Evolutionary conservation across 2,888 invertebrate genomes (phyloP).

Genomic region (Boloria euphrosyne): DNA sequence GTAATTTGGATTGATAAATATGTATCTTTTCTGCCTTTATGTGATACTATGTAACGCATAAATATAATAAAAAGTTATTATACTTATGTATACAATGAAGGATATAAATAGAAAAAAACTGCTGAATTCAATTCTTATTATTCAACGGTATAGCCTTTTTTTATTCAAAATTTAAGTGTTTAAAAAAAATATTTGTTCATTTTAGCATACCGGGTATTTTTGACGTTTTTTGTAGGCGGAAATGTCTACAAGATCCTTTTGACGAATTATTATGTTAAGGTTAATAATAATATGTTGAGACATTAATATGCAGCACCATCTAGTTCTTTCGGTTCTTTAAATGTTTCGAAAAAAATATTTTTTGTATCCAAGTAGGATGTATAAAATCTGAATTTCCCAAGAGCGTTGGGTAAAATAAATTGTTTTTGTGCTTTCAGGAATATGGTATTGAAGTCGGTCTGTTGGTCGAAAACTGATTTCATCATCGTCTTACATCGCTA

Average conservation of each 20-base stretch:
- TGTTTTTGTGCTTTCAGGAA: conserved; percentile 52
- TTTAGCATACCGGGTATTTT: neutral
- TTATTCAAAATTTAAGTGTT: conserved; percentile 2
- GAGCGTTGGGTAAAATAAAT: conserved; percentile 37
- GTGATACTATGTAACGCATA: too few species aligned
- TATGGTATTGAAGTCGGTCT: conserved; percentile 50
- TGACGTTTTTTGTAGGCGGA: conserved; percentile 6
- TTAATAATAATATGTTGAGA: too few species aligned
- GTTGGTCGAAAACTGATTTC: conserved; percentile 55
- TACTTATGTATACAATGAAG: too few species aligned
- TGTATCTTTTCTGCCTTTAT: too few species aligned
- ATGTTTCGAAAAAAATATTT: conserved; percentile 11
- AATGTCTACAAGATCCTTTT: conserved; percentile 11
- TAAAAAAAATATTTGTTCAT: neutral
- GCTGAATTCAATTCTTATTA: too few species aligned
- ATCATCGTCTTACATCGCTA: conserved; percentile 56
- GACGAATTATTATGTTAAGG: too few species aligned
- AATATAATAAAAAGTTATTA: too few species aligned
- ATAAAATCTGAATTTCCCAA: conserved; percentile 10
- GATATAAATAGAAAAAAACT: too few species aligned
- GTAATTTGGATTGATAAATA: too few species aligned
- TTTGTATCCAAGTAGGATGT: conserved; percentile 16
- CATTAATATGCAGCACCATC: too few species aligned
- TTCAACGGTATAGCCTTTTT: neutral
- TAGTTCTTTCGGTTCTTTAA: neutral